Percentiles rank a stretch among this genome's conserved stretches.
These are phyloP conservation scores for Yoshiicerus persimilis DNA, from an alignment of 1,140 invertebrate species.

Conservation along the genomic window DNA sequence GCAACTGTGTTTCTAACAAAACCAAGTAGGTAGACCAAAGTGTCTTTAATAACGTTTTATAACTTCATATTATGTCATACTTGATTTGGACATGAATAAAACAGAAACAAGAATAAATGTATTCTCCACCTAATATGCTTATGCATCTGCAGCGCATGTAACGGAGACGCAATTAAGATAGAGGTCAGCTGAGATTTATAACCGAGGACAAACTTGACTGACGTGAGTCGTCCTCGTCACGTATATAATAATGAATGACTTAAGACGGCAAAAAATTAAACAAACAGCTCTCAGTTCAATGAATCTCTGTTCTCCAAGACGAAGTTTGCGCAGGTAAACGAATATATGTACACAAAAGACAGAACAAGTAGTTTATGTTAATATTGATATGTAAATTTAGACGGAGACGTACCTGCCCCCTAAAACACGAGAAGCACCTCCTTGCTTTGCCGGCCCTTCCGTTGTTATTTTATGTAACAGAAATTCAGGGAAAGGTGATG, in stretches of 20 bases:
- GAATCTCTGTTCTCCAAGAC: not conserved
- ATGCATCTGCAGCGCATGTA: not conserved
- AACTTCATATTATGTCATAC: no score
- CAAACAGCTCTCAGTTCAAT: not conserved
- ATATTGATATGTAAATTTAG: not conserved
- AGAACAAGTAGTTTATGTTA: not conserved
- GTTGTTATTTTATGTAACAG: slow-evolving; percentile 69
- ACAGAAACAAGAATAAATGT: not conserved
- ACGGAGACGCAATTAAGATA: not conserved
- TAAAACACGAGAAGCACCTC: slow-evolving; percentile 97
- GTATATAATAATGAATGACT: not conserved
- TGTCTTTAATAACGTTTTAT: no score
- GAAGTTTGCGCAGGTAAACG: no score
- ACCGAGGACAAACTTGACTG: not conserved
- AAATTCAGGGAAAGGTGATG: slow-evolving; percentile 37
- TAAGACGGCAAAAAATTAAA: not conserved
- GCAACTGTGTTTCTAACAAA: no score
- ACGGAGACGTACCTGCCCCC: slow-evolving; percentile 76
- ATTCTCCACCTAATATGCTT: not conserved
- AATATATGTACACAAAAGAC: no score
- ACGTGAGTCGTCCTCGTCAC: no score
- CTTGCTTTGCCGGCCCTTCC: slow-evolving; percentile 93
- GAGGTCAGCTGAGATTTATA: not conserved
- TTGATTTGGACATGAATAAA: not conserved
- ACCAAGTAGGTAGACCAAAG: no score